Conservation (phyloP, 53 echinoderm and acorn worm genomes). For the Patiria pectinifera region DNA sequence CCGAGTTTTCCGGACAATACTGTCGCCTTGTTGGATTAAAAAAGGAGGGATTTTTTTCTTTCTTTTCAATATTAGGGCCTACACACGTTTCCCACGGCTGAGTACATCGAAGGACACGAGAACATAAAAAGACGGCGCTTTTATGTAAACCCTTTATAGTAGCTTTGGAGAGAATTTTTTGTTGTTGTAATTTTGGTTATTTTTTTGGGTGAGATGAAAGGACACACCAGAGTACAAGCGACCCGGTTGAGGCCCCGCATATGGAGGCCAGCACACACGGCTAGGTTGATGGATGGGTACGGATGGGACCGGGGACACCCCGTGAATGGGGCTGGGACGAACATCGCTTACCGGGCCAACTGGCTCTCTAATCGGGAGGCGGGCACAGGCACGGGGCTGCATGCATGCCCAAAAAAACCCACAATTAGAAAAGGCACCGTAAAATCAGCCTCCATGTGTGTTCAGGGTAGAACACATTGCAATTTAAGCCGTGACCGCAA, state of each 20-base stretch:
- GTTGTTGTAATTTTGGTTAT: neutral
- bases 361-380: neutral
- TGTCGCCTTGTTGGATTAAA: neutral
- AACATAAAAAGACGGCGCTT: neutral
- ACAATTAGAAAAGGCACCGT: neutral
- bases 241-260: neutral
- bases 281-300: constrained; percentile 22
- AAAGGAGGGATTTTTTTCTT: neutral
- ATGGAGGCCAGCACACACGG: constrained; percentile 4
- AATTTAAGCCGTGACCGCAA: too few relatives aligned
- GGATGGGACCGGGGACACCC: constrained; percentile 39
- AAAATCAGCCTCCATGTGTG: too few relatives aligned
- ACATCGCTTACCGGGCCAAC: constrained; percentile 21
- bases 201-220: neutral
- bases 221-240: constrained; percentile 44
- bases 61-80: neutral
- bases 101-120: constrained; percentile 25
- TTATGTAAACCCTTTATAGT: neutral
- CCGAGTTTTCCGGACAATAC: neutral
- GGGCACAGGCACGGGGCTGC: neutral
- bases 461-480: too few relatives aligned
- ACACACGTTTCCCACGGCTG: neutral
- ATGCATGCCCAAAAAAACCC: neutral
- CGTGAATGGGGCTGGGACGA: constrained; percentile 18
- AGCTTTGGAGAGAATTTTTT: neutral